Base-by-base conservation (phyloP, 1,140 invertebrate genomes). In the Bombyx mandarina region DNA sequence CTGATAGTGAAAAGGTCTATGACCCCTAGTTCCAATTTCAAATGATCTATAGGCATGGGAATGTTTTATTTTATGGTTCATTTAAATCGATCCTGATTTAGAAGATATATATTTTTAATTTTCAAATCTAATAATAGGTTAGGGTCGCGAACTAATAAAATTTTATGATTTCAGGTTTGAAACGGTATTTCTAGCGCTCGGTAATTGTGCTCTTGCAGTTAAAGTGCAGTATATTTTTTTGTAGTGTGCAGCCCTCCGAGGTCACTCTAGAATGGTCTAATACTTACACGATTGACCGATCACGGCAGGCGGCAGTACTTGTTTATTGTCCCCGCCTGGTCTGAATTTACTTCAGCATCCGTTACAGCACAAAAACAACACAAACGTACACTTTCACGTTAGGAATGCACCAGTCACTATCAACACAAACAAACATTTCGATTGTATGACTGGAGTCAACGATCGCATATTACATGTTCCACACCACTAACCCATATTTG, bases 401-500 rank as follows among this genome's bases (percentile, higher is more conserved):
- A 64, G 75, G 82, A 86, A 86, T 84, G 79, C 79, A 82, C 76
- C 73, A 74, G 65, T 72, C 74, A 79, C 75, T 77, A 77, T 70
- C 70, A 77, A 75, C 73, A 81, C 73, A 71, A 67, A 65, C 59
- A 67, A 63, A 73, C 58, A 63, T 57, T 57, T 56, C 57, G 60
- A 54, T 52, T 26, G 58, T 67, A 69, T 70, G 65, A 54, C 45
- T 46, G 44, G 61, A 64, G 62, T 62, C 61, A 72, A 65, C 61
- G 64, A 62, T 69, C 65, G 62, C 63, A 60, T 62, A 56, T 58
- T 69, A 59, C 59, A 60, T 66, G 63, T 63, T 66, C 66, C 65
- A 63, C 63, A 60, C 66, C 75, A 71, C 74, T 87, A 87, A 84
- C 82, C 82, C 83, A 85, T 87, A 84, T 86, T 82, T 73, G 71